These are phyloP conservation scores for Nasonia giraulti DNA, from an alignment of 1,140 invertebrate genomes.

Conservation along the genomic window DNA sequence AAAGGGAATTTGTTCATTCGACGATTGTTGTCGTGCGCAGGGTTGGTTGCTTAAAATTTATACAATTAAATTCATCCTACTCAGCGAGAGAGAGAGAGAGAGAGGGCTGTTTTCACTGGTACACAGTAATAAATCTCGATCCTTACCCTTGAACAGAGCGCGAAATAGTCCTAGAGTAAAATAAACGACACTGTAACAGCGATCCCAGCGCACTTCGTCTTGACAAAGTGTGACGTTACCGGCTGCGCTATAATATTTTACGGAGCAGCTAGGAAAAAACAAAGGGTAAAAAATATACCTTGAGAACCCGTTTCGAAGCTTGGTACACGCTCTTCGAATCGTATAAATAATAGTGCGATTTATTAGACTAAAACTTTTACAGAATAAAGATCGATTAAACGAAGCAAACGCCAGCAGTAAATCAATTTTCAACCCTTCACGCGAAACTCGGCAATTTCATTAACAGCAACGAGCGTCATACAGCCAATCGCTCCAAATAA, in stretches of 20 bases:
- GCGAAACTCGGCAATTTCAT: too few relatives aligned
- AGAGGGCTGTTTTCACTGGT: slow-evolving; percentile 12
- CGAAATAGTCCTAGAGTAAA: slow-evolving; percentile 33
- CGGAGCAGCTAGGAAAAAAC: background rate
- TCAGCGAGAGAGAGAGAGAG: background rate
- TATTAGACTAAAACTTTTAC: too few relatives aligned
- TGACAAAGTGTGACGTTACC: slow-evolving; percentile 43
- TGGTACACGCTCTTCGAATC: too few relatives aligned
- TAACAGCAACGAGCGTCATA: too few relatives aligned
- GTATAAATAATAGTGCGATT: too few relatives aligned
- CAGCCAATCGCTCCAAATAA: too few relatives aligned
- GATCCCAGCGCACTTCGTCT: background rate
- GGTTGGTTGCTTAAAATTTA: background rate
- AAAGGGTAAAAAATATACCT: slow-evolving; percentile 33
- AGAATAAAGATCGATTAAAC: too few relatives aligned
- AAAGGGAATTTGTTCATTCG: too few relatives aligned
- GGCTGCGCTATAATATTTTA: slow-evolving; percentile 14
- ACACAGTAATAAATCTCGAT: slow-evolving; percentile 40
- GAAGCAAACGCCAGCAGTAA: too few relatives aligned
- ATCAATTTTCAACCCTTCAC: too few relatives aligned
- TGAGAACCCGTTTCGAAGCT: background rate
- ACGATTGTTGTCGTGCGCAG: background rate
- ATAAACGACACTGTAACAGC: slow-evolving; percentile 41
- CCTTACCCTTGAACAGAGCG: slow-evolving; percentile 28
- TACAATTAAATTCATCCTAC: slow-evolving; percentile 22